Conservation (phyloP, 2,113 vertebrate genomes). For the Lycocorax pyrrhopterus region DNA sequence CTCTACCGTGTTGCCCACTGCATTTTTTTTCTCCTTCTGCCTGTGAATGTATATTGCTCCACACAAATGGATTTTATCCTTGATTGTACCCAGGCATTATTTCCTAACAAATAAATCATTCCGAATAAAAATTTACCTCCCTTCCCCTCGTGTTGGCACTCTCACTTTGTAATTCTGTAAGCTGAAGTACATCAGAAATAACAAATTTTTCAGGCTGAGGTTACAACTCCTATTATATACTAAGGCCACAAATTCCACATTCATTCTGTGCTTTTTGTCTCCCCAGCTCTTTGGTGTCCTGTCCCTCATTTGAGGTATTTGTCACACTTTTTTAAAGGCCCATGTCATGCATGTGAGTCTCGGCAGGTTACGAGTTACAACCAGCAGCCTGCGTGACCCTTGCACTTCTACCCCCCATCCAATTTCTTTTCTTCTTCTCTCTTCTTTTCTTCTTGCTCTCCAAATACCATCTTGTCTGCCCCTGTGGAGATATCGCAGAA, state of each 20-base stretch:
- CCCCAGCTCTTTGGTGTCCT: not conserved
- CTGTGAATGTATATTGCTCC: not conserved
- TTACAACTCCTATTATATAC: not conserved
- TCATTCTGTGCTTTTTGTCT: not conserved
- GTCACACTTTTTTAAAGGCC: not conserved
- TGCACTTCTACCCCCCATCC: not conserved
- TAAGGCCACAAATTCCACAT: not conserved
- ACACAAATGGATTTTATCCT: not conserved
- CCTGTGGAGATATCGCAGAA: slow-evolving; percentile 21
- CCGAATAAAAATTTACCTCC: slow-evolving; percentile 43
- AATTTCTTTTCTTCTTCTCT: slow-evolving; percentile 27
- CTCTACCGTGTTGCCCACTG: not conserved
- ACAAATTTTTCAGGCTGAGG: not conserved
- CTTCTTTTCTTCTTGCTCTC: slow-evolving; percentile 27
- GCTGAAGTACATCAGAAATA: not conserved
- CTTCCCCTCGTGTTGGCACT: slow-evolving; percentile 5
- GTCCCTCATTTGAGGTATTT: slow-evolving; percentile 2
- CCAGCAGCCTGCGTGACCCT: not conserved
- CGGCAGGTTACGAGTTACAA: not conserved
- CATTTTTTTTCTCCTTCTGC: not conserved
- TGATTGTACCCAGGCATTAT: not conserved
- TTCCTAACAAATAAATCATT: not conserved
- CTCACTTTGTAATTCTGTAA: slow-evolving; percentile 35
- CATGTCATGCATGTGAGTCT: not conserved
- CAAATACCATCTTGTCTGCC: slow-evolving; percentile 33